These are phyloP conservation scores for Otolemur crassicaudatus DNA, from an alignment of 2,797 vertebrate species.

Conservation along the genomic window DNA sequence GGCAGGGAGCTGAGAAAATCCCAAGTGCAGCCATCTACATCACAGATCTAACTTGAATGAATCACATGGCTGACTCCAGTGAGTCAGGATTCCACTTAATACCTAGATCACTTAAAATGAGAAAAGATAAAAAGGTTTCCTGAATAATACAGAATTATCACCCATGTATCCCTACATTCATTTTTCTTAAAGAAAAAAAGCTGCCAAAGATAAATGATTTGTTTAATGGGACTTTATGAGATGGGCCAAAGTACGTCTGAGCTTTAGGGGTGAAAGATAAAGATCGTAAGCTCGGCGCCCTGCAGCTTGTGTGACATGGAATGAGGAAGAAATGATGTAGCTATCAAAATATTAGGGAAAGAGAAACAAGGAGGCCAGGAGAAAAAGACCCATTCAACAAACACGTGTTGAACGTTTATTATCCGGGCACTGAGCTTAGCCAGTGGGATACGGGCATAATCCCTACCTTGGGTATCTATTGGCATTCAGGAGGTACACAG, in stretches of 20 bases:
- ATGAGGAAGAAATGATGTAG: neutral
- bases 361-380: neutral
- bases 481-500: neutral
- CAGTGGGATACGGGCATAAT: neutral
- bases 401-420: neutral
- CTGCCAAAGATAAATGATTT: neutral
- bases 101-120: neutral
- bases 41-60: neutral
- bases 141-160: slow-evolving; percentile 15
- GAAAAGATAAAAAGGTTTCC: neutral
- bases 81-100: neutral
- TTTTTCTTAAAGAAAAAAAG: neutral
- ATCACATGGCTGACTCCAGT: neutral
- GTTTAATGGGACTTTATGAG: slow-evolving; percentile 17
- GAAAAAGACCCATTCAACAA: neutral
- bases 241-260: neutral
- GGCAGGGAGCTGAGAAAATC: neutral
- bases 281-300: neutral
- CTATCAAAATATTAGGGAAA: neutral
- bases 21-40: no score
- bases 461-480: neutral
- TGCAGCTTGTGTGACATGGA: neutral
- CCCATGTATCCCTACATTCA: neutral
- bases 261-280: slow-evolving; percentile 28
- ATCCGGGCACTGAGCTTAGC: neutral